Conservation (phyloP, 2,888 invertebrate genomes). For the Thereva nobilitata region DNA sequence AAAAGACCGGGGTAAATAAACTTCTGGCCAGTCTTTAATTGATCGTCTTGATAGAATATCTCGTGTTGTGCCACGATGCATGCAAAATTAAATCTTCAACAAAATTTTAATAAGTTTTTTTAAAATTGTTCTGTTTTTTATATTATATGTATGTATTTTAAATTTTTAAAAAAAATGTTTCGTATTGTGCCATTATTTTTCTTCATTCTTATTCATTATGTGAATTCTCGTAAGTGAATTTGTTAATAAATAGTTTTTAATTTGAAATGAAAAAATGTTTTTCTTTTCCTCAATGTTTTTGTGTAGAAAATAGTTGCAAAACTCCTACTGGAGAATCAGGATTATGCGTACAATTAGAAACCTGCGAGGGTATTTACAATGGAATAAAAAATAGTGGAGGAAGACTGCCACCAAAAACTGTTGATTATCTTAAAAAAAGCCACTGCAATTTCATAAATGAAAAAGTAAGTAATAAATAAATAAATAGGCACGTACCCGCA, state of each 20-base stretch:
- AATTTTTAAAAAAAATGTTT: too few species aligned
- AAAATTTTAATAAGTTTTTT: too few species aligned
- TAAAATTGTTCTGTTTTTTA: too few species aligned
- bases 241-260: neutral
- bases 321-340: constrained; percentile 35
- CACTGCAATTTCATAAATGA: constrained; percentile 19
- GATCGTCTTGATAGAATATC: too few species aligned
- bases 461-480: constrained; percentile 23
- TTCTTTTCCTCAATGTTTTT: constrained; percentile 1
- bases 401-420: constrained; percentile 21
- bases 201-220: neutral
- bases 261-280: neutral
- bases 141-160: too few species aligned
- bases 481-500: too few species aligned
- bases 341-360: constrained; percentile 27
- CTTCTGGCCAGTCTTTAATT: too few species aligned
- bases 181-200: neutral
- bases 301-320: constrained; percentile 29
- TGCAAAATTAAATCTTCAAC: too few species aligned
- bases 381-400: constrained; percentile 9
- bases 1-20: too few species aligned
- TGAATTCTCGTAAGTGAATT: constrained; percentile 21
- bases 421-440: constrained; percentile 25
- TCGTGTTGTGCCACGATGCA: too few species aligned
- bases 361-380: constrained; percentile 28